These are phyloP conservation scores for Triops cancriformis DNA, from an alignment of 1,140 invertebrate genomes.

Conservation along the genomic window DNA sequence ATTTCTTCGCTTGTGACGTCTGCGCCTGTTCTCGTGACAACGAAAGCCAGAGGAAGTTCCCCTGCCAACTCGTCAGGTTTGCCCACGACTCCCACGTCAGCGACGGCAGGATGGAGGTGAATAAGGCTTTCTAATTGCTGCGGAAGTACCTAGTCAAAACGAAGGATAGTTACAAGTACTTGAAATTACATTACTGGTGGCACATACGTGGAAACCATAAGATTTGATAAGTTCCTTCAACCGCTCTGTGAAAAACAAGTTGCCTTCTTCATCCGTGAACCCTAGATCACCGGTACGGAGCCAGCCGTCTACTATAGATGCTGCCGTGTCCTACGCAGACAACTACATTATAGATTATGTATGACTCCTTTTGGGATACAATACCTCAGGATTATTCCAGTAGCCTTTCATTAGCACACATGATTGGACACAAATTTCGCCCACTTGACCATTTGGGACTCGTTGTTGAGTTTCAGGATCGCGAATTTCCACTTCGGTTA, in stretches of 20 bases:
- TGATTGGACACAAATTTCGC: conserved; percentile 62
- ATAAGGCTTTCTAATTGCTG: conserved; percentile 46
- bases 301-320: conserved; percentile 49
- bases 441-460: conserved; percentile 38
- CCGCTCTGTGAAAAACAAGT: conserved; percentile 49
- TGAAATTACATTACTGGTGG: not conserved
- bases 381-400: conserved; percentile 39
- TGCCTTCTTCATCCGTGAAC: conserved; percentile 47
- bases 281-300: conserved; percentile 58
- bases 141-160: conserved; percentile 40
- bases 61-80: conserved; percentile 59
- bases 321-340: conserved; percentile 30
- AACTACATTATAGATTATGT: conserved; percentile 14
- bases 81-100: conserved; percentile 61
- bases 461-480: not conserved
- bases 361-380: not conserved
- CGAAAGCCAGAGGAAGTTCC: conserved; percentile 64
- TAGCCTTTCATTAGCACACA: conserved; percentile 46
- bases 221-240: conserved; percentile 55
- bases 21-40: conserved; percentile 51
- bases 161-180: not conserved
- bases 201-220: conserved; percentile 44
- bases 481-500: not conserved
- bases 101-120: conserved; percentile 39
- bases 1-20: conserved; percentile 32